Evolutionary conservation across 2,888 invertebrate species (phyloP).

Genomic region (Ormyrus thymus): DNA sequence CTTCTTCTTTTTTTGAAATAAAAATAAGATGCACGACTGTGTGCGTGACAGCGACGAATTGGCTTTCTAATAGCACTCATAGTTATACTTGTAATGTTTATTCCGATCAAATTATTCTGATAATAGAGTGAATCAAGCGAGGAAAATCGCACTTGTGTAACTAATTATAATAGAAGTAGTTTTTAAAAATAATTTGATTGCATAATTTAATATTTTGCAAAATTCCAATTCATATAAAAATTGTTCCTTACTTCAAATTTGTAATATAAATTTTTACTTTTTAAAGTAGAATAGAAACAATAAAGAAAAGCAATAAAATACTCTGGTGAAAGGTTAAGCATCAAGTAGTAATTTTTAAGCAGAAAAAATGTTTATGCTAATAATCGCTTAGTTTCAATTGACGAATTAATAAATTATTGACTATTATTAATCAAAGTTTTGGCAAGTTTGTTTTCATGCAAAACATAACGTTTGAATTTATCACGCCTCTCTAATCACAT

Average conservation of each 20-base stretch:
- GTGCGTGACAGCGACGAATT: constrained; percentile 13
- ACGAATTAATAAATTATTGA: too few species aligned
- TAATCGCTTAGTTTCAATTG: not conserved
- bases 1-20: not conserved
- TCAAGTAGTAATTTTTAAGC: constrained; percentile 3
- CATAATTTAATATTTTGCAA: not conserved
- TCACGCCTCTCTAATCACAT: too few species aligned
- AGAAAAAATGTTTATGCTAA: not conserved
- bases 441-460: too few species aligned
- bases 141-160: not conserved
- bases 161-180: not conserved
- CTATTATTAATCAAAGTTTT: too few species aligned
- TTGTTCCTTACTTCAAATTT: constrained; percentile 5
- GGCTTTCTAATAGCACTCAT: constrained; percentile 8
- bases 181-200: not conserved
- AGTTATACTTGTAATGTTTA: not conserved
- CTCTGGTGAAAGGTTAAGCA: constrained; percentile 8
- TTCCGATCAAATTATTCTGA: not conserved
- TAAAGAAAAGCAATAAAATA: constrained; percentile 22
- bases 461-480: too few species aligned
- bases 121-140: not conserved
- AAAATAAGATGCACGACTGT: too few species aligned
- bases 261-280: constrained; percentile 6
- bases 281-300: not conserved
- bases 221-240: not conserved